These are phyloP conservation scores for Calameuta idolon DNA, from an alignment of 2,888 invertebrate genomes.

Conservation along the genomic window DNA sequence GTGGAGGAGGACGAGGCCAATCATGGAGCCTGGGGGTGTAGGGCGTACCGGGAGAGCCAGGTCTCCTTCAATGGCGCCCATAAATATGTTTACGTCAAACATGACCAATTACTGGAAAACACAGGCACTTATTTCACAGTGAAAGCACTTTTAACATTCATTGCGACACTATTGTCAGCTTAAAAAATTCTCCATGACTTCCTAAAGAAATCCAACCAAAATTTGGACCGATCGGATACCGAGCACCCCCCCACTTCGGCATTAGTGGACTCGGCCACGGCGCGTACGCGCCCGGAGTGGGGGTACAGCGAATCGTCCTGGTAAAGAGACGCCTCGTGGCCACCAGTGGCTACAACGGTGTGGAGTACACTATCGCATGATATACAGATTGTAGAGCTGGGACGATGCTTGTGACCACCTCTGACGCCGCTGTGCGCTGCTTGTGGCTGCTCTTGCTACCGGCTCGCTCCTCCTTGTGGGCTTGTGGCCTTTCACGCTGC, in stretches of 20 bases:
- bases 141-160: not conserved
- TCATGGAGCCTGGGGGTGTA: slow-evolving; percentile 34
- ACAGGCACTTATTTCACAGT: not conserved
- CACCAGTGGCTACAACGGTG: not conserved
- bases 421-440: not conserved
- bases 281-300: not conserved
- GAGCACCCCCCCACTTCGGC: not conserved
- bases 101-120: not conserved
- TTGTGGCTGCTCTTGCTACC: not conserved
- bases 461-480: not conserved
- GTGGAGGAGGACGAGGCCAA: slow-evolving; percentile 47
- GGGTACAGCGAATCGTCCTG: not conserved
- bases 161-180: not conserved
- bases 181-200: not conserved
- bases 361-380: not conserved
- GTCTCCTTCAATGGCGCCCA: not conserved
- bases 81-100: not conserved
- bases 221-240: not conserved
- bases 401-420: not conserved
- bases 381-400: not conserved
- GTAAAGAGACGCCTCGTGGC: not conserved
- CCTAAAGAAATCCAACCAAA: not conserved
- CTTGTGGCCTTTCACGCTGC: not conserved
- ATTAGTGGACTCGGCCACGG: not conserved
- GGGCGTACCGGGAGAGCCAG: not conserved